phyloP scores from a whole-genome alignment of 92 coral and sea anemone species.

The Scolanthus callimorphus region DNA sequence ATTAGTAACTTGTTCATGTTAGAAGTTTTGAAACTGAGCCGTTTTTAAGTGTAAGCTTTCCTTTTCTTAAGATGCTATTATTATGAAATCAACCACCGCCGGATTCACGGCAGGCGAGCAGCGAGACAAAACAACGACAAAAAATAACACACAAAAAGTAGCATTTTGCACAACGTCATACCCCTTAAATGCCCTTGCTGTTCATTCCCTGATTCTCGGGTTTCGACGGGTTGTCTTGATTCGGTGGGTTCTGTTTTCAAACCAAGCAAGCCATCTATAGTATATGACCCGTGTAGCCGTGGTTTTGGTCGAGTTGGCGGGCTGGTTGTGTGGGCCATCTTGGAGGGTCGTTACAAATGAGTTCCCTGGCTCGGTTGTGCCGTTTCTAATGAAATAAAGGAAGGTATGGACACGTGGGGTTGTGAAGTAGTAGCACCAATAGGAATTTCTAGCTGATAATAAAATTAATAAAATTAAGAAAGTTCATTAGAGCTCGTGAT shows the following conservation, averaged over 20 bases:
- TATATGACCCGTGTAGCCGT: slow-evolving; percentile 45
- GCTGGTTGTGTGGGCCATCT: too few species aligned
- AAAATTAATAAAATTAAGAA: slow-evolving; percentile 87
- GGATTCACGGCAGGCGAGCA: too few species aligned
- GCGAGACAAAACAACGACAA: too few species aligned
- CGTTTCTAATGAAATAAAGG: slow-evolving; percentile 17
- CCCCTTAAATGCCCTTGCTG: not conserved
- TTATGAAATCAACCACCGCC: too few species aligned
- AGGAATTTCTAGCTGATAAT: slow-evolving; percentile 64
- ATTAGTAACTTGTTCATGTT: too few species aligned
- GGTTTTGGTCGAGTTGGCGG: too few species aligned
- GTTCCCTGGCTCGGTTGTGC: slow-evolving; percentile 15
- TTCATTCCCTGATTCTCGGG: too few species aligned
- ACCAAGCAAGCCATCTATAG: slow-evolving; percentile 75
- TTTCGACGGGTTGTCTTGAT: slow-evolving; percentile 18
- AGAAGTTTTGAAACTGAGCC: too few species aligned
- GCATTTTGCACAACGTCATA: not conserved
- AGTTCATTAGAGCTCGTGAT: slow-evolving; percentile 84
- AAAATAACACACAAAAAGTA: not conserved
- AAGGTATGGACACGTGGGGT: slow-evolving; percentile 53
- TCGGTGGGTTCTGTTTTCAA: slow-evolving; percentile 38
- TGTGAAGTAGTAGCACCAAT: slow-evolving; percentile 57
- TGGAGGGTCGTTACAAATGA: too few species aligned
- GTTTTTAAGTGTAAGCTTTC: too few species aligned
- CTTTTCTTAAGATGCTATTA: too few species aligned